Conservation (phyloP, 2,888 invertebrate species). For the Drosophila borealis region DNA sequence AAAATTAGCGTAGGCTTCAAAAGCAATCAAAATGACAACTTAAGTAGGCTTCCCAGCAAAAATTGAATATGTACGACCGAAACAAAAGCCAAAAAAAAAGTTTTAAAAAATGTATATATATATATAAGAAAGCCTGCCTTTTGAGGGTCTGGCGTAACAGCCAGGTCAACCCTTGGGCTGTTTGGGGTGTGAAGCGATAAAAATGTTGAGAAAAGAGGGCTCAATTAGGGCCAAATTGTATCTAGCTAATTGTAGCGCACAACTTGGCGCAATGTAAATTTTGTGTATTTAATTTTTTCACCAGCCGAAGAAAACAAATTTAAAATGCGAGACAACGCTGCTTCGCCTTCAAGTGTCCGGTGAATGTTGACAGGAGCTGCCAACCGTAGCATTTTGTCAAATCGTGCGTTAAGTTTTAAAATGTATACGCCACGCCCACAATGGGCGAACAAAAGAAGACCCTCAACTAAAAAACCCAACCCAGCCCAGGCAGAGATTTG, state of each 20-base stretch:
- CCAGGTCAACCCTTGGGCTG: slow-evolving; percentile 13
- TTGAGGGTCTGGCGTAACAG: slow-evolving; percentile 13
- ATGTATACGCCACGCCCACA: slow-evolving; percentile 29
- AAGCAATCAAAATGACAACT: slow-evolving; percentile 80
- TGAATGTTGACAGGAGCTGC: slow-evolving; percentile 36
- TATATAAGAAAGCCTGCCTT: slow-evolving; percentile 4
- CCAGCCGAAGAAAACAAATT: slow-evolving; percentile 41
- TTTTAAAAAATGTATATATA: slow-evolving; percentile 6
- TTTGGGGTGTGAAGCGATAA: slow-evolving; percentile 3
- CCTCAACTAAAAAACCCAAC: slow-evolving; percentile 7
- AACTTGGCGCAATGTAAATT: slow-evolving; percentile 16
- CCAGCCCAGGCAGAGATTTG: slow-evolving; percentile 41
- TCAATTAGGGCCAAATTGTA: slow-evolving; percentile 65
- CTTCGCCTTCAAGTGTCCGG: slow-evolving; percentile 17
- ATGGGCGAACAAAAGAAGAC: slow-evolving; percentile 3
- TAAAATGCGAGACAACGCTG: slow-evolving; percentile 10
- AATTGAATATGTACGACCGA: slow-evolving; percentile 38
- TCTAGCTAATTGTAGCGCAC: slow-evolving; percentile 58
- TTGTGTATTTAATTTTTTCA: slow-evolving; percentile 5
- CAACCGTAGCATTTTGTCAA: slow-evolving; percentile 44
- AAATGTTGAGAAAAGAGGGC: slow-evolving; percentile 45
- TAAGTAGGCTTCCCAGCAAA: slow-evolving; percentile 74
- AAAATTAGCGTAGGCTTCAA: slow-evolving; percentile 77
- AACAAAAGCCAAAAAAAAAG: slow-evolving; percentile 23
- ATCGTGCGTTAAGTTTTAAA: slow-evolving; percentile 65